Conservation (phyloP, 2,797 vertebrate genomes). For the Champsocephalus gunnari region DNA sequence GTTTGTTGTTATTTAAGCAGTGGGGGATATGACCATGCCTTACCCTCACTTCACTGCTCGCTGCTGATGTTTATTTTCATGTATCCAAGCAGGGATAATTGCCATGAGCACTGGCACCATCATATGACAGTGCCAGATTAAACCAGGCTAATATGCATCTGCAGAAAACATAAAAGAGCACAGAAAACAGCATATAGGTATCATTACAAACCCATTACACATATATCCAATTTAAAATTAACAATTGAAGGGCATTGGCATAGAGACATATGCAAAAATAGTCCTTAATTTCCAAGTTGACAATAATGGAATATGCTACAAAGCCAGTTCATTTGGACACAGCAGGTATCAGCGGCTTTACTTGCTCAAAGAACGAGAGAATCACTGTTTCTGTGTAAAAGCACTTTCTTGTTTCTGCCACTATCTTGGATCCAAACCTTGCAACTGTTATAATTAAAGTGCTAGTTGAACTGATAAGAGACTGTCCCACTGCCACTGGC, state of each 20-base stretch:
- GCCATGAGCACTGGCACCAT: too few relatives aligned
- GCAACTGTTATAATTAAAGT: conserved; percentile 69
- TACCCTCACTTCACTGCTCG: neutral
- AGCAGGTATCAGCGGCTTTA: conserved; percentile 54
- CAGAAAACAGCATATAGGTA: too few relatives aligned
- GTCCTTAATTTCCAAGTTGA: neutral
- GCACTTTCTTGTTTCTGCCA: conserved; percentile 48
- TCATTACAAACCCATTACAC: too few relatives aligned
- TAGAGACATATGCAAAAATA: too few relatives aligned
- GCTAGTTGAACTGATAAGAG: conserved; percentile 60
- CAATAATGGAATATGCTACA: conserved; percentile 18
- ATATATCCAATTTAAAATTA: too few relatives aligned
- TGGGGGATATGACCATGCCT: neutral
- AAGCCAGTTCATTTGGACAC: conserved; percentile 59
- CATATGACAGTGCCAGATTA: too few relatives aligned
- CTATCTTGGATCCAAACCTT: conserved; percentile 63
- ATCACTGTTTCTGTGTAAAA: conserved; percentile 49
- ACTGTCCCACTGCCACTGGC: conserved; percentile 49
- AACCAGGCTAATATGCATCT: too few relatives aligned
- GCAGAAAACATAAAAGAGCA: too few relatives aligned
- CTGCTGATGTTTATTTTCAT: too few relatives aligned
- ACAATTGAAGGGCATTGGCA: too few relatives aligned
- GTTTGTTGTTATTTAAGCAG: neutral
- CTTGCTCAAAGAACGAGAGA: conserved; percentile 53
- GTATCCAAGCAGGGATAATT: too few relatives aligned